Conservation (phyloP, 2,797 vertebrate genomes). For the Amazonetta brasiliensis region DNA sequence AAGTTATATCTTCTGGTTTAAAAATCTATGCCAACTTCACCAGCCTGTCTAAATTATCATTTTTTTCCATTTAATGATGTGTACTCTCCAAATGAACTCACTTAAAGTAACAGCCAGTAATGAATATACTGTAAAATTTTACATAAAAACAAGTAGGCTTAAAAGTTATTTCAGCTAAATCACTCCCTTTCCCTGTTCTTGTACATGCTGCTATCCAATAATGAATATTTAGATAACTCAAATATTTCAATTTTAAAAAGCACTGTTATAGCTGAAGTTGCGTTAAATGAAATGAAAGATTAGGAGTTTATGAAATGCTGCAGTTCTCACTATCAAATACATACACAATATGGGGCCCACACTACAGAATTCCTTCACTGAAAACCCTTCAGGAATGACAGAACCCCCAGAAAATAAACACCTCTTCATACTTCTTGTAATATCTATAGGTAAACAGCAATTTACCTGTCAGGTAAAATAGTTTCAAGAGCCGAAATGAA, state of each 20-base stretch:
- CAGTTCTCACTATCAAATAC: not conserved
- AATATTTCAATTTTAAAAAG: not conserved
- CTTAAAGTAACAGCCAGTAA: not conserved
- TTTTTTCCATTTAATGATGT: not conserved
- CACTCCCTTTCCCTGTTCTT: not conserved
- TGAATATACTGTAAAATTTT: not conserved
- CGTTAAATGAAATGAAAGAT: not conserved
- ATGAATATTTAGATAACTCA: not conserved
- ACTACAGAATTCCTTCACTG: not conserved
- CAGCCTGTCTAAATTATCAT: not conserved
- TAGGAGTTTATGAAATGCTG: not conserved
- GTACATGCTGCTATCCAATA: not conserved
- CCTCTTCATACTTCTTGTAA: not conserved
- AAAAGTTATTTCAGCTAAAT: not conserved
- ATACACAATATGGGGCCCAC: not conserved
- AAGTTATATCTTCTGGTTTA: not conserved
- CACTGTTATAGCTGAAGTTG: not conserved
- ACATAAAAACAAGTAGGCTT: not conserved
- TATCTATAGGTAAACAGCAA: constrained; percentile 10
- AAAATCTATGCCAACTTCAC: not conserved
- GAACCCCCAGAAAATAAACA: not conserved
- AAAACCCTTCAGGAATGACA: not conserved
- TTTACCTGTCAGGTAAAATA: constrained; percentile 93
- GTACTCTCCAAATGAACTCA: not conserved
- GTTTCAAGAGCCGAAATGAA: constrained; percentile 92